A percentile compares a stretch with the other conserved stretches of the same genome.
Evolutionary conservation across 1,140 invertebrate genomes (phyloP).

Genomic region (Choristoneura fumiferana): DNA sequence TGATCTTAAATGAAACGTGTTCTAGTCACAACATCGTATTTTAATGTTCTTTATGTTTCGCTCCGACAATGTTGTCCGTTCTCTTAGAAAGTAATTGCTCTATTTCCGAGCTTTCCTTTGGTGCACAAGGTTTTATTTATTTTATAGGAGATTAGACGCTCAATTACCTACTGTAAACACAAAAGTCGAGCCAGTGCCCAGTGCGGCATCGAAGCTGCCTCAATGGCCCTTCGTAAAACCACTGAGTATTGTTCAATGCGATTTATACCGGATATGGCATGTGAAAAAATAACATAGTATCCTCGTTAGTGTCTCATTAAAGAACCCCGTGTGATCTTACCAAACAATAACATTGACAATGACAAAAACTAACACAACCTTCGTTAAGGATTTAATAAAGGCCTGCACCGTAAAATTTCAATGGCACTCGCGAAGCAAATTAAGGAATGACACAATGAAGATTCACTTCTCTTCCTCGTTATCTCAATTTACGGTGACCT

Average conservation of each 20-base stretch:
- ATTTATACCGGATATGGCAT: slow-evolving; percentile 2
- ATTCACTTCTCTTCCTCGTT: slow-evolving; percentile 12
- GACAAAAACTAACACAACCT: slow-evolving; percentile 1
- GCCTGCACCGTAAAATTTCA: too few relatives aligned
- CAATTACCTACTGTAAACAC: not conserved
- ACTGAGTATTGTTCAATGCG: slow-evolving; percentile 1
- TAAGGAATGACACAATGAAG: slow-evolving; percentile 2
- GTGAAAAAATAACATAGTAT: slow-evolving; percentile 2
- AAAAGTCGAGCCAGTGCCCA: not conserved
- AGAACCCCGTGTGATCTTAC: slow-evolving; percentile 12
- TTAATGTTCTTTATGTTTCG: not conserved
- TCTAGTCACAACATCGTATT: slow-evolving; percentile 39
- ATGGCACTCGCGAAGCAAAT: not conserved
- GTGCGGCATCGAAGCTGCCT: too few relatives aligned
- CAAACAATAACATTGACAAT: slow-evolving; percentile 9
- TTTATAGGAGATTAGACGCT: slow-evolving; percentile 8
- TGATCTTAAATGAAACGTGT: not conserved
- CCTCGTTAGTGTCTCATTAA: slow-evolving; percentile 4
- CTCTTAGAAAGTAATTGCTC: slow-evolving; percentile 23
- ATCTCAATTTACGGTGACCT: not conserved
- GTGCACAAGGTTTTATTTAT: slow-evolving; percentile 5
- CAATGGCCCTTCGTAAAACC: not conserved
- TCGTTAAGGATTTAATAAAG: slow-evolving; percentile 9
- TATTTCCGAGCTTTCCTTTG: slow-evolving; percentile 22
- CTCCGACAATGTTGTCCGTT: slow-evolving; percentile 32